Conservation (phyloP, 2,888 invertebrate genomes). For the Zhuqinia jingwanae region DNA sequence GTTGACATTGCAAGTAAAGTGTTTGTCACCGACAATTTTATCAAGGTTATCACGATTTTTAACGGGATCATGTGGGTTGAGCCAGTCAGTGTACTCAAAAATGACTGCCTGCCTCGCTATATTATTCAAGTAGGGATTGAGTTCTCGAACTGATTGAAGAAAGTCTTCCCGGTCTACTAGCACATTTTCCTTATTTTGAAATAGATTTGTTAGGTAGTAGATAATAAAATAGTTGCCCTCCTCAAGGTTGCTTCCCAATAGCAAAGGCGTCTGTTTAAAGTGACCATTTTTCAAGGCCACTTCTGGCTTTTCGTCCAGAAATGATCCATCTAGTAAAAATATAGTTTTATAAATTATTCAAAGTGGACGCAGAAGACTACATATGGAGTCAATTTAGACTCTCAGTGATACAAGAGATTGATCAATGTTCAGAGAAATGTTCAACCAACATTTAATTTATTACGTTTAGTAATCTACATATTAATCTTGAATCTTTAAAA, state of each 20-base stretch:
- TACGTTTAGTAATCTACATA: neutral
- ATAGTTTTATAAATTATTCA: too few relatives aligned
- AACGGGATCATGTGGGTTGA: slow-evolving; percentile 91
- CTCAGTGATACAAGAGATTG: too few relatives aligned
- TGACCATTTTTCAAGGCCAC: slow-evolving; percentile 86
- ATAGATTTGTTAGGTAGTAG: slow-evolving; percentile 92
- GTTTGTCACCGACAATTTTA: slow-evolving; percentile 96
- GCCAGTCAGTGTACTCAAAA: slow-evolving; percentile 96
- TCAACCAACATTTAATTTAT: neutral
- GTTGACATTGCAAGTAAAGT: slow-evolving; percentile 97
- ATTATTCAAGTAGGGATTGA: slow-evolving; percentile 92
- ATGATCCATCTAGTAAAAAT: slow-evolving; percentile 89
- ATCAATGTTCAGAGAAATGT: too few relatives aligned
- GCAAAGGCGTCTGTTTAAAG: slow-evolving; percentile 95
- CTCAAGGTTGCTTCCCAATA: slow-evolving; percentile 95
- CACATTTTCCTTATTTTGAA: slow-evolving; percentile 89
- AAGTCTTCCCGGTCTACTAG: slow-evolving; percentile 91
- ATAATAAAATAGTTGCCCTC: slow-evolving; percentile 97
- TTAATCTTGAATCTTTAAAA: neutral
- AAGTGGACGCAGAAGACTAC: too few relatives aligned
- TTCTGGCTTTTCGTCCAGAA: slow-evolving; percentile 91
- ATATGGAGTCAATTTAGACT: too few relatives aligned
- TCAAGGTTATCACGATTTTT: slow-evolving; percentile 92
- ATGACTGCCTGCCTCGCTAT: slow-evolving; percentile 93
- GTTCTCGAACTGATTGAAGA: slow-evolving; percentile 88